These are phyloP conservation scores for Ophraella communa DNA, from an alignment of 2,888 invertebrate species.

Conservation along the genomic window DNA sequence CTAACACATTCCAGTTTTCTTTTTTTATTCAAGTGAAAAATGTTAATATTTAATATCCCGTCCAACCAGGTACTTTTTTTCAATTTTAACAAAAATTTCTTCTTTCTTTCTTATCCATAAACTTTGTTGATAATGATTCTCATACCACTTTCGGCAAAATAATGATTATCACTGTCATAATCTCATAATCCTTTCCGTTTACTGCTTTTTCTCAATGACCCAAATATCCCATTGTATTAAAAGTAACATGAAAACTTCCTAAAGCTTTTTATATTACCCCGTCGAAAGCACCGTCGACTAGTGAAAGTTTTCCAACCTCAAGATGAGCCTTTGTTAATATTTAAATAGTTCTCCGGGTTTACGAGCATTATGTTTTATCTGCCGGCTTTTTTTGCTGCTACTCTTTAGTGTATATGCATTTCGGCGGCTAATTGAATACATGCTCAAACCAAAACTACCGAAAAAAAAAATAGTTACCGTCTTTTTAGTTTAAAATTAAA, in stretches of 20 bases:
- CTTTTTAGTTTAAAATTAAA: too few relatives aligned
- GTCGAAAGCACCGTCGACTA: slow-evolving; percentile 26
- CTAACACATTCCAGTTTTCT: too few relatives aligned
- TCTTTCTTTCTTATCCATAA: slow-evolving; percentile 8
- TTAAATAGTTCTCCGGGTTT: slow-evolving; percentile 33
- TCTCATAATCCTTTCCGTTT: slow-evolving; percentile 25
- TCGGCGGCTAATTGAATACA: slow-evolving; percentile 1
- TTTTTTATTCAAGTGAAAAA: not conserved
- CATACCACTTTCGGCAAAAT: slow-evolving; percentile 19
- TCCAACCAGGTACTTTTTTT: not conserved
- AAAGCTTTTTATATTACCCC: slow-evolving; percentile 25
- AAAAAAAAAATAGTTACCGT: too few relatives aligned
- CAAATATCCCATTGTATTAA: slow-evolving; percentile 32
- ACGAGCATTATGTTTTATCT: slow-evolving; percentile 29
- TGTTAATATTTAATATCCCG: not conserved
- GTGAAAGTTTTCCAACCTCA: slow-evolving; percentile 31
- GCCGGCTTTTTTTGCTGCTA: slow-evolving; percentile 11
- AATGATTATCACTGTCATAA: slow-evolving; percentile 28
- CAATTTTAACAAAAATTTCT: slow-evolving; percentile 13
- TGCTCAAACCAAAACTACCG: too few relatives aligned
- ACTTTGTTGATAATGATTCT: slow-evolving; percentile 14
- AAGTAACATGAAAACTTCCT: slow-evolving; percentile 32
- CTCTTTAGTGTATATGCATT: slow-evolving; percentile 14
- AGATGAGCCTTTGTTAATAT: slow-evolving; percentile 36
- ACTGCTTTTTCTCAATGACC: slow-evolving; percentile 26